Evolutionary conservation across 1,140 invertebrate species (phyloP).

Genomic region (Polypedilum vanderplanki): DNA sequence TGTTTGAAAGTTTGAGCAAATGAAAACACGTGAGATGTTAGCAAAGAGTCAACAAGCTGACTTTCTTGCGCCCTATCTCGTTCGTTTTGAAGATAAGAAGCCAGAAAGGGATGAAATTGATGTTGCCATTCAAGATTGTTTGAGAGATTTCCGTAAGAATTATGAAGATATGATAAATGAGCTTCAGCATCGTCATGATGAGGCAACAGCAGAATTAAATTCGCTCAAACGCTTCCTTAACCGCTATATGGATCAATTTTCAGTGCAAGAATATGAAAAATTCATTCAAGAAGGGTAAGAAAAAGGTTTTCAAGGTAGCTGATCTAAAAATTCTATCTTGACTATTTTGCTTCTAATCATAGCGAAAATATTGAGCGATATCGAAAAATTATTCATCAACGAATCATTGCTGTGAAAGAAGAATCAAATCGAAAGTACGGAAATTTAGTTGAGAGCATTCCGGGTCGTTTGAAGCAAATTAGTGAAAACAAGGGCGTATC

Average conservation of each 20-base stretch:
- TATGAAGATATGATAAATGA: slow-evolving; percentile 48
- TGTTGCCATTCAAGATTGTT: slow-evolving; percentile 45
- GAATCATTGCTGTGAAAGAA: slow-evolving; percentile 39
- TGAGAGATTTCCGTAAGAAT: slow-evolving; percentile 50
- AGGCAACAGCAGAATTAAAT: slow-evolving; percentile 42
- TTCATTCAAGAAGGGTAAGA: slow-evolving; percentile 38
- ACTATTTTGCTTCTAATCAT: background rate
- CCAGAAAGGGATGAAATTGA: slow-evolving; percentile 41
- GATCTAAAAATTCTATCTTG: background rate
- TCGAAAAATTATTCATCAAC: slow-evolving; percentile 42
- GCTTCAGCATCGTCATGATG: slow-evolving; percentile 49
- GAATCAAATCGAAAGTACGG: slow-evolving; percentile 42
- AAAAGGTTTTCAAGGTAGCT: background rate
- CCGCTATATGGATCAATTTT: slow-evolving; percentile 42
- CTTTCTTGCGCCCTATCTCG: slow-evolving; percentile 52
- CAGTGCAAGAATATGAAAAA: slow-evolving; percentile 40
- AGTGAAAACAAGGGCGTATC: background rate
- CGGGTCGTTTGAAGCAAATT: slow-evolving; percentile 29
- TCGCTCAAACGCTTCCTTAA: slow-evolving; percentile 39
- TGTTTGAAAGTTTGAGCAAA: slow-evolving; percentile 40
- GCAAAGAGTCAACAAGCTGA: slow-evolving; percentile 45
- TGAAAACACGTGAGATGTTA: slow-evolving; percentile 39
- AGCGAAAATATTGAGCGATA: slow-evolving; percentile 36
- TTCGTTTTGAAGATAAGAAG: slow-evolving; percentile 44
- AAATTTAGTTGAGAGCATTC: slow-evolving; percentile 36